phyloP scores from a whole-genome alignment of 1,140 invertebrate genomes.

The Drosophila lowei region DNA sequence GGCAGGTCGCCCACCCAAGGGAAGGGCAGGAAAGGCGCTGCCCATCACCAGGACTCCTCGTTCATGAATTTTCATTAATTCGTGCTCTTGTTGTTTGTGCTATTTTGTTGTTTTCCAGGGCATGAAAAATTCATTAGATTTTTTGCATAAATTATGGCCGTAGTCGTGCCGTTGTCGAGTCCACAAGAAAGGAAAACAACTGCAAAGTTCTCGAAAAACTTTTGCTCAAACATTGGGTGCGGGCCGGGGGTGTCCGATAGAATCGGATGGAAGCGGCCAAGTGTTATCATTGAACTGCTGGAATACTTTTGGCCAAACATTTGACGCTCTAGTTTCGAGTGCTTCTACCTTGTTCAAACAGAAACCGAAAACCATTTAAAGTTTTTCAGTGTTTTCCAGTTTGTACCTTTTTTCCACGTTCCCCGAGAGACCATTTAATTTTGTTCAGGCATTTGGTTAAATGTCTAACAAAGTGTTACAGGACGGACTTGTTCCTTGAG shows the following conservation, averaged over 20 bases:
- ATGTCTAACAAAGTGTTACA: too few relatives aligned
- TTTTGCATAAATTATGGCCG: constrained; percentile 72
- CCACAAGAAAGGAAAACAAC: constrained; percentile 15
- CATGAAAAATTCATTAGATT: constrained; percentile 79
- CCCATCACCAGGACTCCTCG: constrained; percentile 4
- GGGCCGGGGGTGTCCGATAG: constrained; percentile 9
- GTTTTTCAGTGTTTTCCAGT: too few relatives aligned
- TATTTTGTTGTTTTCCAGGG: constrained; percentile 23
- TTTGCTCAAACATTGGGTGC: constrained; percentile 4
- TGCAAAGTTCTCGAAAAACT: constrained; percentile 23
- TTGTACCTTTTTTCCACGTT: too few relatives aligned
- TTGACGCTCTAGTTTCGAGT: constrained; percentile 21
- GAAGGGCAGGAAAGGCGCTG: neutral
- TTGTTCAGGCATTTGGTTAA: neutral
- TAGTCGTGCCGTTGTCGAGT: constrained; percentile 16
- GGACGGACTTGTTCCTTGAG: too few relatives aligned
- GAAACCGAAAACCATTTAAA: too few relatives aligned
- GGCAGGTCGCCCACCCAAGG: constrained; percentile 1
- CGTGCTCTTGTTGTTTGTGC: constrained; percentile 23
- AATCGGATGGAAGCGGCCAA: constrained; percentile 1
- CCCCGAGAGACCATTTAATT: constrained; percentile 15
- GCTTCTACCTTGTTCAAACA: constrained; percentile 5
- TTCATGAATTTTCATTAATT: constrained; percentile 81
- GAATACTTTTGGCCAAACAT: constrained; percentile 34
- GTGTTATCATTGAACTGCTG: constrained; percentile 16